These are phyloP conservation scores for Zophobas atratus DNA, from an alignment of 1,140 invertebrate genomes.

Conservation along the genomic window DNA sequence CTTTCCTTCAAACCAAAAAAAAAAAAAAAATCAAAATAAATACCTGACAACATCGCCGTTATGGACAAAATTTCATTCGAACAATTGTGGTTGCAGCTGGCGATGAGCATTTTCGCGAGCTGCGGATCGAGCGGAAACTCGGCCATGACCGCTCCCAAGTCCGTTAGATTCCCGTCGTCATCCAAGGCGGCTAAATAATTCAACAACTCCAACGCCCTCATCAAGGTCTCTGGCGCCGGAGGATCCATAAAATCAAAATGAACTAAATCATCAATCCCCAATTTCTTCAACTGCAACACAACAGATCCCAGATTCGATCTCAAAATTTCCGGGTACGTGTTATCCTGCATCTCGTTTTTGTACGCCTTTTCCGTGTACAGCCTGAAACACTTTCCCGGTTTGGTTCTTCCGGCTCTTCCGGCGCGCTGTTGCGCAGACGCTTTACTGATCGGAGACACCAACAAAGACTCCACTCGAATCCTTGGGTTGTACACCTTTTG, in stretches of 20 bases:
- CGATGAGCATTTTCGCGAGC: constrained; percentile 98
- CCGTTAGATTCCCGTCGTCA: constrained; percentile 96
- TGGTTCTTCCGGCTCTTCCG: constrained; percentile 96
- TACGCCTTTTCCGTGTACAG: constrained; percentile 99
- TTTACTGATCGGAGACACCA: constrained; percentile 99
- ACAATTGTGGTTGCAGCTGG: constrained; percentile 97
- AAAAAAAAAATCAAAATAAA: constrained; percentile 59
- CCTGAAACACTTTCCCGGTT: constrained; percentile 98
- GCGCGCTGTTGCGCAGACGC: constrained; percentile 99
- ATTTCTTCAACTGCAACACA: constrained; percentile 98
- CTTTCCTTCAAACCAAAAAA: background rate
- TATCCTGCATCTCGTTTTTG: constrained; percentile 99
- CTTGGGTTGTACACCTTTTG: constrained; percentile 99
- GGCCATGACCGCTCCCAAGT: constrained; percentile 98
- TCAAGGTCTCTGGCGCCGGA: constrained; percentile 99
- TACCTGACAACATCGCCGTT: constrained; percentile 99
- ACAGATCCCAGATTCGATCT: constrained; percentile 96
- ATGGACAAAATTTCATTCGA: constrained; percentile 99
- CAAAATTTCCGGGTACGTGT: constrained; percentile 99
- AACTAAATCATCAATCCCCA: constrained; percentile 99
- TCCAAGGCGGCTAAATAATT: constrained; percentile 98
- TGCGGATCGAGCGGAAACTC: constrained; percentile 99
- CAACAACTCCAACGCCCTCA: constrained; percentile 97
- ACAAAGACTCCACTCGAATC: constrained; percentile 96
- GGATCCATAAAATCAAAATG: constrained; percentile 99